Percentiles rank a stretch among this genome's conserved stretches.
phyloP scores from a whole-genome alignment of 2,888 invertebrate genomes.

The Drosophila koepferae region DNA sequence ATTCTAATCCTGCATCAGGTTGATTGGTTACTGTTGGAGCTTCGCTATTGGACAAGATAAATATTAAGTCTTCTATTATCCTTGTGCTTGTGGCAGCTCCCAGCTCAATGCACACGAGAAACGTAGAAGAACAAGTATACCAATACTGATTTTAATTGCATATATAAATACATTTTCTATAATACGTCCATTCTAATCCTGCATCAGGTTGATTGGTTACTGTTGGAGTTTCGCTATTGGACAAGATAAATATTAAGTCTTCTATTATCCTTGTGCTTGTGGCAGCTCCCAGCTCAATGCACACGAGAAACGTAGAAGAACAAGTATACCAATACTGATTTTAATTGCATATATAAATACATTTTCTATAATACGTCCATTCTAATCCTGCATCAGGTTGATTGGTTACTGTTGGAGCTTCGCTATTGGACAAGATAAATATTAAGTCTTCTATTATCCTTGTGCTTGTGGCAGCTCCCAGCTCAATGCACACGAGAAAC shows the following conservation, averaged over 20 bases:
- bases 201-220: constrained; percentile 60
- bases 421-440: constrained; percentile 82
- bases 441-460: constrained; percentile 81
- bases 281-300: constrained; percentile 50
- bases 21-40: constrained; percentile 64
- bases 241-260: constrained; percentile 71
- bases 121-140: constrained; percentile 75
- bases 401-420: constrained; percentile 69
- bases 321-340: too few relatives aligned
- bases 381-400: constrained; percentile 73
- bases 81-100: constrained; percentile 72
- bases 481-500: constrained; percentile 80
- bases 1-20: constrained; percentile 73
- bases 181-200: constrained; percentile 72
- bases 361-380: constrained; percentile 59
- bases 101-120: constrained; percentile 77
- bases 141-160: too few relatives aligned
- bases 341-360: too few relatives aligned
- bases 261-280: constrained; percentile 83
- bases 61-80: constrained; percentile 78
- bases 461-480: constrained; percentile 64
- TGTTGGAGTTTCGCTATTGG: constrained; percentile 81
- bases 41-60: constrained; percentile 83
- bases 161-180: neutral
- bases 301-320: constrained; percentile 83